Percentiles rank a stretch among this genome's conserved stretches.
Evolutionary conservation across 2,888 invertebrate genomes (phyloP).

Genomic region (Mechanitis messenoides): DNA sequence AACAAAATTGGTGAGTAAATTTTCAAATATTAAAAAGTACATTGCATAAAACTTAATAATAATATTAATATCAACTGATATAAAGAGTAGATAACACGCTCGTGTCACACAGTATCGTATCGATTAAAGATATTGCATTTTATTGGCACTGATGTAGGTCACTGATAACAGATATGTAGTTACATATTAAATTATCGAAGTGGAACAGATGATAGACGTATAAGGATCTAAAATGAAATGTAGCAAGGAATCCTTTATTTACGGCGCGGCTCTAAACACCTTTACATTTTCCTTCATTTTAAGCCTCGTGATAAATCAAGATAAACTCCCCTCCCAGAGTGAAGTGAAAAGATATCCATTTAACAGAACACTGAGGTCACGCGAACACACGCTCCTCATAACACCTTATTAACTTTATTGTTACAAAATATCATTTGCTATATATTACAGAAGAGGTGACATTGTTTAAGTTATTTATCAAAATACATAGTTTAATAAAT

Average conservation of each 20-base stretch:
- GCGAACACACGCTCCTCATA: constrained; percentile 38
- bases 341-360: constrained; percentile 59
- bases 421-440: background rate
- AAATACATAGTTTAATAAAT: too few species aligned
- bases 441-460: background rate
- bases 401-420: constrained; percentile 26
- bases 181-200: background rate
- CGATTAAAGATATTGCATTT: background rate
- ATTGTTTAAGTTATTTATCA: too few species aligned
- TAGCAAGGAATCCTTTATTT: constrained; percentile 32
- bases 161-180: background rate
- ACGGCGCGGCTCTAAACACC: constrained; percentile 25
- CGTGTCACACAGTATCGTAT: background rate
- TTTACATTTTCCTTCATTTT: constrained; percentile 39
- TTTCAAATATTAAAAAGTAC: too few species aligned
- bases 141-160: background rate
- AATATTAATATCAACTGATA: background rate
- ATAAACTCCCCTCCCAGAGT: constrained; percentile 44
- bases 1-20: too few species aligned
- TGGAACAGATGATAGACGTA: constrained; percentile 9
- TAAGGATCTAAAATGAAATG: constrained; percentile 12
- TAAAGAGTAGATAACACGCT: too few species aligned
- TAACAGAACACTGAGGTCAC: constrained; percentile 52
- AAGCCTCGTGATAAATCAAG: constrained; percentile 51
- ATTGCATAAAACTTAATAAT: background rate